Base-by-base conservation (phyloP, 92 coral and sea anemone species). In the Porites evermanni region DNA sequence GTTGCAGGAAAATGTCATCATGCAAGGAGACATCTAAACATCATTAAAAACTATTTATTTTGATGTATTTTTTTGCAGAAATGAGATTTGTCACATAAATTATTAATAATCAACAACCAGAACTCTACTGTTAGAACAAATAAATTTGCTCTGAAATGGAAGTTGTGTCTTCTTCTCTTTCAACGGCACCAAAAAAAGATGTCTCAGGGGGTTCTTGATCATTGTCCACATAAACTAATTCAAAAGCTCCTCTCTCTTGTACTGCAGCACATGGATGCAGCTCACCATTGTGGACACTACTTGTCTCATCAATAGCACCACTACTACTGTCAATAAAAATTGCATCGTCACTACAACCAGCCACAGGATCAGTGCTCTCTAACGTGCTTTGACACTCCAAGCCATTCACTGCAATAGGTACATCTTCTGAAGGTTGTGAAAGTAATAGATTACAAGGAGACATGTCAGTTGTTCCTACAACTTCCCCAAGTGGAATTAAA, bases 401-500 rank as follows among this genome's bases (percentile, higher is more conserved):
- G 12, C 24, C 12, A 19, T 7, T 23, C 0, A 53, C 64, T 12
- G 13, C 2, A 4, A 4, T 7, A 8, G 23, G 23, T 23, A 52
- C 21, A 51, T 79, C 18, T 17, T 1, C 29, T 7, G 13, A n/a
- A 12, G 52, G 44, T 47, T 50, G 20, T 56, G 85, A 70, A 19
- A 81, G 44, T 72, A 58, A 59, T 58, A 92, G 67, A 60, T 70
- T 63, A 65, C 71, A 68, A 21, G 84, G 64, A 16, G 92, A 70
- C 70, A 65, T 67, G n/a, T 70, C 51, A 12, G 79, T 70, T 7
- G 79, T 68, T 63, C 96, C 98, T 38, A 95, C 67, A 47, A 95
- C 79, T 75, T 90, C 93, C 0, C 98, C 98, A 53, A 91, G 64
- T 64, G 98, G 91, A 68, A 95, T 95, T 21, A 83, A 52, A n/a